A percentile compares a stretch with the other conserved stretches of the same genome.
Conservation (phyloP, 2,797 vertebrate species). For the Pteronotus mesoamericanus region DNA sequence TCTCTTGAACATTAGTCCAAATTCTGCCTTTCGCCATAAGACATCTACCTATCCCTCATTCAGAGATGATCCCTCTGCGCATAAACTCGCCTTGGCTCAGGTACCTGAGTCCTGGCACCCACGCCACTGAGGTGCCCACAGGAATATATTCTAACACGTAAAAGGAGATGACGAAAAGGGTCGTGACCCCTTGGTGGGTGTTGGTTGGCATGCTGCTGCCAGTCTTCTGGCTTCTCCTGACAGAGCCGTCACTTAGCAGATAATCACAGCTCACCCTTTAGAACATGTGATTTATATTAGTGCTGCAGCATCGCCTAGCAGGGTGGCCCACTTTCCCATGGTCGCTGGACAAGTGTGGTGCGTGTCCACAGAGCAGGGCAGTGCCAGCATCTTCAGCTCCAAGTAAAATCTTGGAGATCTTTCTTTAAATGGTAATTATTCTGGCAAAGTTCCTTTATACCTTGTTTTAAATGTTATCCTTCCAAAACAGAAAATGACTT, state of each 20-base stretch:
- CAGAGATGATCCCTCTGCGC: neutral
- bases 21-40: neutral
- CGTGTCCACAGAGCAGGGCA: neutral
- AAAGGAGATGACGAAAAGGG: neutral
- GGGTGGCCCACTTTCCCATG: neutral
- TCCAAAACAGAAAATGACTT: slow-evolving; percentile 59
- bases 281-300: slow-evolving; percentile 5
- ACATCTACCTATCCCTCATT: neutral
- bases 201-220: neutral
- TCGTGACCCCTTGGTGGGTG: neutral
- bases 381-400: neutral
- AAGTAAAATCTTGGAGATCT: slow-evolving; percentile 48
- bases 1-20: neutral
- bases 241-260: slow-evolving; percentile 18
- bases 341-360: neutral
- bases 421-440: slow-evolving; percentile 33
- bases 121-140: neutral
- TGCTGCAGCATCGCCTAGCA: neutral
- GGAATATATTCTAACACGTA: neutral
- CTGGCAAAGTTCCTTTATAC: slow-evolving; percentile 44
- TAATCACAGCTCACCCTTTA: slow-evolving; percentile 15
- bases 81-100: neutral
- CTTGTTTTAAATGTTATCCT: slow-evolving; percentile 49
- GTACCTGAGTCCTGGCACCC: neutral
- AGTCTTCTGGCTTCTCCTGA: neutral